Evolutionary conservation across 2,888 invertebrate genomes (phyloP).

Genomic region (Patella pellucida): DNA sequence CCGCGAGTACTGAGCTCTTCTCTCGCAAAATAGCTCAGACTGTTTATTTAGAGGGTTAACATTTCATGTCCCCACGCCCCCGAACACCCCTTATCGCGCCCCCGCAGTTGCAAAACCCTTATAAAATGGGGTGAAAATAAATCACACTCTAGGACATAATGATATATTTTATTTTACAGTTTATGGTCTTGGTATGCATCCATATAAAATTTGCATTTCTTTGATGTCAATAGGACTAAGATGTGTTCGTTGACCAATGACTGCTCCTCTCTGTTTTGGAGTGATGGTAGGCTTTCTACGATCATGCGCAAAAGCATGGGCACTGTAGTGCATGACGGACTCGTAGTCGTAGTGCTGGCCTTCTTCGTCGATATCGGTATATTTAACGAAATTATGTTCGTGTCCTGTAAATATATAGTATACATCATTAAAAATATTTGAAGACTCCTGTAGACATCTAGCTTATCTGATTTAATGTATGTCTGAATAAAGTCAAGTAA

Average conservation of each 20-base stretch:
- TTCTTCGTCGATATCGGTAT: slow-evolving; percentile 36
- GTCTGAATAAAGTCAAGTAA: no score
- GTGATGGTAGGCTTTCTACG: slow-evolving; percentile 72
- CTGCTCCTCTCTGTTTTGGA: slow-evolving; percentile 71
- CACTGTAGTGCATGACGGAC: slow-evolving; percentile 83
- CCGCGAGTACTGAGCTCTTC: no score
- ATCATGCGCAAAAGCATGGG: slow-evolving; percentile 73
- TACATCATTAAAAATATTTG: background rate
- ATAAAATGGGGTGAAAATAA: no score
- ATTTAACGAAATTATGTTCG: slow-evolving; percentile 48
- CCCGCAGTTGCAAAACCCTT: no score
- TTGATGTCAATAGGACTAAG: slow-evolving; percentile 69
- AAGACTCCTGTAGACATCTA: no score
- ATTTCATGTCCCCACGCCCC: no score
- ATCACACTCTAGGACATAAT: no score
- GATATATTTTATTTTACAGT: no score
- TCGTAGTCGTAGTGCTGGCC: slow-evolving; percentile 80
- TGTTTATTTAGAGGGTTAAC: no score
- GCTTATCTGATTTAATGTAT: no score
- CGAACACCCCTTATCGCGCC: no score
- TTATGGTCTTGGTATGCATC: slow-evolving; percentile 50
- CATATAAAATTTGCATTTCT: slow-evolving; percentile 70
- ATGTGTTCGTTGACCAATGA: slow-evolving; percentile 74
- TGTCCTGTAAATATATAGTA: slow-evolving; percentile 35
- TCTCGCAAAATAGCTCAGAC: no score